phyloP scores from a whole-genome alignment of 1,140 invertebrate species.

The Temnothorax curvispinosus region DNA sequence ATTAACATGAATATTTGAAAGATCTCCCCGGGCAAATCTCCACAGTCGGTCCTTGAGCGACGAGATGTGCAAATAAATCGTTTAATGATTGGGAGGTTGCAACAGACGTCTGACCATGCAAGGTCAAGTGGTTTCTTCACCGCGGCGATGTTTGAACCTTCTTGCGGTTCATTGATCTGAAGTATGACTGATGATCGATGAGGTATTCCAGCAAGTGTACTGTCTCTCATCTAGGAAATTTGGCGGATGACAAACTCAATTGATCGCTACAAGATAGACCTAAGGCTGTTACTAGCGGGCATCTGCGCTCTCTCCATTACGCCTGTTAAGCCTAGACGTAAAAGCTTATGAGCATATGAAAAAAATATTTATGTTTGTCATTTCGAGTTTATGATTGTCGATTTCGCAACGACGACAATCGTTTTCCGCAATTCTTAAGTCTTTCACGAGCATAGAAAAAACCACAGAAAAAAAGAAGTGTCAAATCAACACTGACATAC shows the following conservation, averaged over 20 bases:
- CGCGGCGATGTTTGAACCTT: constrained; percentile 51
- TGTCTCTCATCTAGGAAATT: constrained; percentile 13
- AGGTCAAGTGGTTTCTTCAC: constrained; percentile 50
- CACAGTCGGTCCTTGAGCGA: background rate
- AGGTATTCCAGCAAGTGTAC: constrained; percentile 4
- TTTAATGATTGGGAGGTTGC: constrained; percentile 46
- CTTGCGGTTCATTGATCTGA: constrained; percentile 22
- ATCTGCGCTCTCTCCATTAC: background rate
- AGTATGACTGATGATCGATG: constrained; percentile 44
- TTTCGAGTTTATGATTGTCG: background rate
- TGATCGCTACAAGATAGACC: background rate
- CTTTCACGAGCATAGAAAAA: background rate
- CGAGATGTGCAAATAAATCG: constrained; percentile 42
- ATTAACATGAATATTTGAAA: background rate
- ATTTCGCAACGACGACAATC: background rate
- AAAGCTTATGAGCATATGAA: background rate
- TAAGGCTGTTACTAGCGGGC: background rate
- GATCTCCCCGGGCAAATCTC: background rate
- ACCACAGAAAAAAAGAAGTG: too few relatives aligned
- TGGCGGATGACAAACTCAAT: constrained; percentile 7
- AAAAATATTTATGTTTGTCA: background rate
- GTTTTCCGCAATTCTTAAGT: background rate
- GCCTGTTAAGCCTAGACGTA: background rate
- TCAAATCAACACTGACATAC: too few relatives aligned
- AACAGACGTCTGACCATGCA: constrained; percentile 50